phyloP scores from a whole-genome alignment of 2,888 invertebrate species.

The Hydraecia micacea region DNA sequence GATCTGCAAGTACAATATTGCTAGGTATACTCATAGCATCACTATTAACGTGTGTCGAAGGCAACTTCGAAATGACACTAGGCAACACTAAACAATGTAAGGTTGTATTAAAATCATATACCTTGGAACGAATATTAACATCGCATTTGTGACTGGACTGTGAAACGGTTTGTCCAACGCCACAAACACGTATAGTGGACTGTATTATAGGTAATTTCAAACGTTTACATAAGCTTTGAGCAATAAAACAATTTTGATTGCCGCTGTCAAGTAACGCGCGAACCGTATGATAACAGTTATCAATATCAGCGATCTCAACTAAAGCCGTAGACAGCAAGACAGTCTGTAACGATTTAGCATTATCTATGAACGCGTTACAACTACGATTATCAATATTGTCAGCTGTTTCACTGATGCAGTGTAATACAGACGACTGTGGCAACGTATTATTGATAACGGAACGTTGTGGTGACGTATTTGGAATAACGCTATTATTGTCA shows the following conservation, averaged over 20 bases:
- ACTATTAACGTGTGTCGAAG: conserved; percentile 6
- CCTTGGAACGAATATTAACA: not conserved
- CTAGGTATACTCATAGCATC: not conserved
- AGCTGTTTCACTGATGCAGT: too few relatives aligned
- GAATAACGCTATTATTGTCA: too few relatives aligned
- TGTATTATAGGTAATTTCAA: too few relatives aligned
- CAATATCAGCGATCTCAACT: not conserved
- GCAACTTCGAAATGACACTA: conserved; percentile 9
- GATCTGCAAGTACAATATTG: conserved; percentile 6
- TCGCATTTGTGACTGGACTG: not conserved
- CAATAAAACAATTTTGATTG: too few relatives aligned
- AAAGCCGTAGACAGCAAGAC: not conserved
- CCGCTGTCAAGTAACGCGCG: not conserved
- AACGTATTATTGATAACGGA: conserved; percentile 1
- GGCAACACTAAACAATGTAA: conserved; percentile 10
- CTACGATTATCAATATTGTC: not conserved
- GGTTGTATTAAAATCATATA: not conserved
- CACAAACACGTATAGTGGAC: conserved; percentile 1
- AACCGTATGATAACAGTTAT: not conserved
- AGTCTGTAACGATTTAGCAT: not conserved
- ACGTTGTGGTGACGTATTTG: too few relatives aligned
- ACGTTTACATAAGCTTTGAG: conserved; percentile 3
- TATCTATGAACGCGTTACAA: too few relatives aligned
- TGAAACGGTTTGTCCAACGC: conserved; percentile 3
- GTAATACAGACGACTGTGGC: not conserved